Evolutionary conservation across 2,797 vertebrate genomes (phyloP).

Genomic region (Uromys caudimaculatus): DNA sequence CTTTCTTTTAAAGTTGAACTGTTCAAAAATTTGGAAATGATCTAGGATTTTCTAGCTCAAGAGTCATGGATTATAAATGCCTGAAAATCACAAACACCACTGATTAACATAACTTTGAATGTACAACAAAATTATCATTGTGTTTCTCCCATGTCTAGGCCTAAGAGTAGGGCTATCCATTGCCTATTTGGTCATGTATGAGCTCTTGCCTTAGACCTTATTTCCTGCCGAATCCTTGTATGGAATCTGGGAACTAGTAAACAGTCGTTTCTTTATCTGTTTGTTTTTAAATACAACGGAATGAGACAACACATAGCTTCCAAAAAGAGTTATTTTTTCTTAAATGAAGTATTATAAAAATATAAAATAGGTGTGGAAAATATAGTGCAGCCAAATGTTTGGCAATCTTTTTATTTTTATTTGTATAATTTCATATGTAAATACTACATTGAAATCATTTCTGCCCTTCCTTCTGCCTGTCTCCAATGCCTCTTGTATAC

Average conservation of each 20-base stretch:
- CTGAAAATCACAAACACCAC: background rate
- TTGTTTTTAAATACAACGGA: background rate
- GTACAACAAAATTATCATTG: background rate
- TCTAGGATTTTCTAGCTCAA: background rate
- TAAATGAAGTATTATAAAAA: background rate
- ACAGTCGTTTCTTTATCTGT: background rate
- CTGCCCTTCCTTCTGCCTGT: background rate
- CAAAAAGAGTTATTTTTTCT: background rate
- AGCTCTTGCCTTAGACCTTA: background rate
- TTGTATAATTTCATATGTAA: background rate
- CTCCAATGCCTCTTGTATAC: background rate
- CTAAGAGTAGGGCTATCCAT: background rate
- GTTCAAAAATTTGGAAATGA: background rate
- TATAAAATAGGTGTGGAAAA: background rate
- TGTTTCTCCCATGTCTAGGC: background rate
- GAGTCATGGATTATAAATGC: background rate
- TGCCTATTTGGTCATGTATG: background rate
- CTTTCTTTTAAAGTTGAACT: background rate
- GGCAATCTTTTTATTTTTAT: background rate
- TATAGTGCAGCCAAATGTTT: background rate
- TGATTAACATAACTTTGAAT: background rate
- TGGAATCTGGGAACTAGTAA: background rate
- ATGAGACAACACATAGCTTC: background rate
- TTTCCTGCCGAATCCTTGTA: background rate
- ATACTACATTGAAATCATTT: background rate